Percentiles rank a stretch among this genome's conserved stretches.
Conservation (phyloP, 2,113 vertebrate species). For the Rhizomys pruinosus region DNA sequence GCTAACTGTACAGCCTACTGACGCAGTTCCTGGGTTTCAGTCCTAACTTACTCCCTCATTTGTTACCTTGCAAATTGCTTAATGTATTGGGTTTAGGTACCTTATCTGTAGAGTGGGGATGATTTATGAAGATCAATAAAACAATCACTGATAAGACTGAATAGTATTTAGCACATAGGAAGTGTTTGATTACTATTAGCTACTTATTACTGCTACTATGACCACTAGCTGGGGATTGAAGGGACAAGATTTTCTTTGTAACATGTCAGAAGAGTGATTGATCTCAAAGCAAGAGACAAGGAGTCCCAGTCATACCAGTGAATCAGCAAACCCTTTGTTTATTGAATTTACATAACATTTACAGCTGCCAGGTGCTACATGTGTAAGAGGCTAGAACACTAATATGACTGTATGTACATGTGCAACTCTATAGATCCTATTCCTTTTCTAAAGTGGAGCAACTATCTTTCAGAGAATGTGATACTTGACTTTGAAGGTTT, state of each 20-base stretch:
- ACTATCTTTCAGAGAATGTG: slow-evolving; percentile 43
- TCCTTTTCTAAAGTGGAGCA: neutral
- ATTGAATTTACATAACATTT: neutral
- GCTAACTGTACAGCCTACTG: neutral
- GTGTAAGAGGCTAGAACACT: slow-evolving; percentile 23
- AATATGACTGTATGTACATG: neutral
- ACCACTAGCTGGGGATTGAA: neutral
- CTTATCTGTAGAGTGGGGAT: slow-evolving; percentile 1
- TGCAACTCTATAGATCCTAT: neutral
- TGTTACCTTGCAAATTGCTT: neutral
- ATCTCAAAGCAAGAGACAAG: neutral
- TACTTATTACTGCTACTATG: neutral
- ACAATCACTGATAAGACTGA: neutral
- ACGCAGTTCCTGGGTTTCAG: neutral
- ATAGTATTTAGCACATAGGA: slow-evolving; percentile 3
- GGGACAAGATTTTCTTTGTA: slow-evolving; percentile 18
- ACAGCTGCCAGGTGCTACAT: neutral
- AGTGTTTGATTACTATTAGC: slow-evolving; percentile 39
- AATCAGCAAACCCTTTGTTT: slow-evolving; percentile 8
- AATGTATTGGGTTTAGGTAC: neutral
- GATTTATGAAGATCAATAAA: slow-evolving; percentile 50
- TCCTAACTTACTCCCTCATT: slow-evolving; percentile 24
- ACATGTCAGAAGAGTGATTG: slow-evolving; percentile 21
- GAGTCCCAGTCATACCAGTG: neutral
- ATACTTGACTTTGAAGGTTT: slow-evolving; percentile 32